phyloP scores from a whole-genome alignment of 2,797 vertebrate species.

The Enteromius paludinosus region DNA sequence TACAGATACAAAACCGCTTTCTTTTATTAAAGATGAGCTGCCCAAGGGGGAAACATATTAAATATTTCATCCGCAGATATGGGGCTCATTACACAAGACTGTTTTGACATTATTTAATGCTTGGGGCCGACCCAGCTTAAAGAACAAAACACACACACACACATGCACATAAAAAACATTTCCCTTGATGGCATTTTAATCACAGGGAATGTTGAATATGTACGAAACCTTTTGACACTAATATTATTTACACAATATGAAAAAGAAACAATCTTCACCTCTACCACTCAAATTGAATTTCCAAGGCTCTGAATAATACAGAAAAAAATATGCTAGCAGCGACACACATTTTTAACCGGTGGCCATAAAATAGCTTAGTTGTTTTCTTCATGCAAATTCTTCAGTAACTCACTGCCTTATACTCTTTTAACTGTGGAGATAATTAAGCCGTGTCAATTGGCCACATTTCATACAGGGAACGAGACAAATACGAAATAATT shows the following conservation, averaged over 20 bases:
- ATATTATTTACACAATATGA: slow-evolving; percentile 43
- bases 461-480: background rate
- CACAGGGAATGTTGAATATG: slow-evolving; percentile 54
- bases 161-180: slow-evolving; percentile 37
- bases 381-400: background rate
- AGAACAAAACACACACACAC: slow-evolving; percentile 61
- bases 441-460: background rate
- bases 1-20: slow-evolving; percentile 59
- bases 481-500: background rate
- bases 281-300: slow-evolving; percentile 28
- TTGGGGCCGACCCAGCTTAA: slow-evolving; percentile 62
- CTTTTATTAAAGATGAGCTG: slow-evolving; percentile 73
- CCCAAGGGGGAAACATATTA: slow-evolving; percentile 67
- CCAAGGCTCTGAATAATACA: slow-evolving; percentile 26
- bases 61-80: slow-evolving; percentile 72
- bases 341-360: background rate
- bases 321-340: slow-evolving; percentile 16
- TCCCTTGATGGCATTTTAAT: slow-evolving; percentile 68
- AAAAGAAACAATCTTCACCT: slow-evolving; percentile 37
- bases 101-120: slow-evolving; percentile 66
- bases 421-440: background rate
- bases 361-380: background rate
- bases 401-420: background rate
- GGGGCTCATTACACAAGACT: slow-evolving; percentile 67
- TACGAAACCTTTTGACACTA: slow-evolving; percentile 45